These are phyloP conservation scores for Apostichopus leukothele DNA, from an alignment of 53 echinoderm and acorn worm genomes.

Conservation along the genomic window DNA sequence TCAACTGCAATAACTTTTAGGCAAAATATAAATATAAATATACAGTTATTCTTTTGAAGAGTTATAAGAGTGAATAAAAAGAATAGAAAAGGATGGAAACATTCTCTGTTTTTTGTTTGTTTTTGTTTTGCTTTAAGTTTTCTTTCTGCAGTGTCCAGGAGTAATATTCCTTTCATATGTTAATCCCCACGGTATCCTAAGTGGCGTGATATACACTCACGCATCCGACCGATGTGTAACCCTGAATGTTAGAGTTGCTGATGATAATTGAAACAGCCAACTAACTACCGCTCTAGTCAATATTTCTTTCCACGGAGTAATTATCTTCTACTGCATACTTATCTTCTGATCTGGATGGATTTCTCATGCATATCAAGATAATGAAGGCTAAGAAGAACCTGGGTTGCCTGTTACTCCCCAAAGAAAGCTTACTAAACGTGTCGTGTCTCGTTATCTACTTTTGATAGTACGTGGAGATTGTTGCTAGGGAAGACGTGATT, in stretches of 20 bases:
- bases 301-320: background rate
- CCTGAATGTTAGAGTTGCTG: background rate
- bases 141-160: no score
- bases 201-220: no score
- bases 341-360: conserved; percentile 3
- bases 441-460: conserved; percentile 26
- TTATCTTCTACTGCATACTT: background rate
- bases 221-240: background rate
- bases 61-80: no score
- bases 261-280: conserved; percentile 11
- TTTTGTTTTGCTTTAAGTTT: no score
- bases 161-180: no score
- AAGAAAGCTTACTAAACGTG: conserved; percentile 20
- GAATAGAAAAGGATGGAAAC: no score
- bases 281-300: background rate
- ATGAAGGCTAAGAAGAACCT: background rate
- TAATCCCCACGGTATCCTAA: no score
- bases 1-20: no score
- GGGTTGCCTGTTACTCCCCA: background rate
- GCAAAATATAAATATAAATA: no score
- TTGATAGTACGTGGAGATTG: conserved; percentile 14
- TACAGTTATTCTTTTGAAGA: no score
- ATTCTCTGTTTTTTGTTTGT: no score
- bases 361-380: conserved; percentile 32
- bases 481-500: conserved; percentile 37